Conservation (phyloP, 2,113 vertebrate species). For the Esox niger region DNA sequence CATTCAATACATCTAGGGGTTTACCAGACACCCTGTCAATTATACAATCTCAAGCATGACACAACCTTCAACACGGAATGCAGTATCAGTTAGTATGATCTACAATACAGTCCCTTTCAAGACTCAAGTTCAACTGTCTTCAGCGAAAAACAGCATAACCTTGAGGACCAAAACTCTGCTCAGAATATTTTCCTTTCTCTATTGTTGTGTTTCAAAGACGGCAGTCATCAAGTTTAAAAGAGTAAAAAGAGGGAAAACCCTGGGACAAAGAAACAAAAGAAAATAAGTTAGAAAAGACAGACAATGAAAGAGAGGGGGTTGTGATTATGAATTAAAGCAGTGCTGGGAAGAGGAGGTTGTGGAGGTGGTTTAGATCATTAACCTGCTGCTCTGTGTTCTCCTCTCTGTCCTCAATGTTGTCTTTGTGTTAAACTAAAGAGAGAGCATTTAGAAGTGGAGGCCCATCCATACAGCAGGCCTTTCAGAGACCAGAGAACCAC, state of each 20-base stretch:
- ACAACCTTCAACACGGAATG: too few species aligned
- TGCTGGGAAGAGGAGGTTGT: slow-evolving; percentile 68
- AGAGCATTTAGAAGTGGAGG: slow-evolving; percentile 79
- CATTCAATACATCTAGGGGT: too few species aligned
- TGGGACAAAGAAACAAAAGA: slow-evolving; percentile 58
- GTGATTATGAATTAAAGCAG: slow-evolving; percentile 80
- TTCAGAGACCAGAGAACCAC: slow-evolving; percentile 62
- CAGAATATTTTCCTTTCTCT: slow-evolving; percentile 58
- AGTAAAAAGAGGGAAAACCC: slow-evolving; percentile 62
- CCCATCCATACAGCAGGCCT: slow-evolving; percentile 77
- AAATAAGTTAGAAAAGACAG: slow-evolving; percentile 19
- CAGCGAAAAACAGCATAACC: slow-evolving; percentile 57
- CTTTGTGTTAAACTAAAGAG: slow-evolving; percentile 83
- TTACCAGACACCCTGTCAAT: too few species aligned
- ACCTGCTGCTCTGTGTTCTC: slow-evolving; percentile 81
- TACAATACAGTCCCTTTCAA: slow-evolving; percentile 23
- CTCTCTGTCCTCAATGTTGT: slow-evolving; percentile 80
- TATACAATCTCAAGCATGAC: too few species aligned
- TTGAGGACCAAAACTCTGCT: slow-evolving; percentile 42
- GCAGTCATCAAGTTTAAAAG: slow-evolving; percentile 68
- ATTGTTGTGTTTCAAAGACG: slow-evolving; percentile 61
- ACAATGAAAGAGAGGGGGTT: slow-evolving; percentile 67
- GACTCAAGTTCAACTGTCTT: slow-evolving; percentile 64
- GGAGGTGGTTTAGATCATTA: slow-evolving; percentile 84
- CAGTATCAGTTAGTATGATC: not conserved